phyloP scores from a whole-genome alignment of 2,888 invertebrate species.

The Papilio demoleus region DNA sequence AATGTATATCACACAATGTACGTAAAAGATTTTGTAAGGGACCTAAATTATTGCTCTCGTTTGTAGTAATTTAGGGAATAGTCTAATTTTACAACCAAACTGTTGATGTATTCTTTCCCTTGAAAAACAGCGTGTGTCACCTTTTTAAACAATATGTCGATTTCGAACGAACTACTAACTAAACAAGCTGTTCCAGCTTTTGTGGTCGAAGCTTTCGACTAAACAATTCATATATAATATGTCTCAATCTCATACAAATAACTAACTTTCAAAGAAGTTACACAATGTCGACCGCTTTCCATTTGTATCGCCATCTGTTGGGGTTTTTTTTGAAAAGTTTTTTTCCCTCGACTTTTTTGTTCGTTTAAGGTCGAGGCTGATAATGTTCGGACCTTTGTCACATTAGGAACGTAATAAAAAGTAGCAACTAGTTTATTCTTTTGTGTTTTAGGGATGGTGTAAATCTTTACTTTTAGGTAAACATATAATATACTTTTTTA shows the following conservation, averaged over 20 bases:
- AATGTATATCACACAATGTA: no score
- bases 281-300: slow-evolving; percentile 26
- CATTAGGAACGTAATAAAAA: slow-evolving; percentile 31
- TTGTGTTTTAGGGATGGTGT: not conserved
- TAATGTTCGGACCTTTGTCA: slow-evolving; percentile 30
- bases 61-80: no score
- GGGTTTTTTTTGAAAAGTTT: slow-evolving; percentile 21
- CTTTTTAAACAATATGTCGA: no score
- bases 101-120: no score
- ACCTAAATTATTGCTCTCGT: no score
- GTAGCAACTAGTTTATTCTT: slow-evolving; percentile 32
- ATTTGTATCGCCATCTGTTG: slow-evolving; percentile 35
- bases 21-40: no score
- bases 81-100: no score
- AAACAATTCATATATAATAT: slow-evolving; percentile 21
- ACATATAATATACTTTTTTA: not conserved
- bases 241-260: slow-evolving; percentile 8
- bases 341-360: slow-evolving; percentile 20
- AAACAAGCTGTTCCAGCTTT: slow-evolving; percentile 8
- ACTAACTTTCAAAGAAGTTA: slow-evolving; percentile 28
- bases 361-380: not conserved
- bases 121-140: no score
- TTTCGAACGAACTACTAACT: no score
- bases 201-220: slow-evolving; percentile 1
- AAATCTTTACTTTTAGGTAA: not conserved